A percentile compares a stretch with the other conserved stretches of the same genome.
Evolutionary conservation across 2,888 invertebrate genomes (phyloP).

Genomic region (Rhopalosiphum nymphaeae): DNA sequence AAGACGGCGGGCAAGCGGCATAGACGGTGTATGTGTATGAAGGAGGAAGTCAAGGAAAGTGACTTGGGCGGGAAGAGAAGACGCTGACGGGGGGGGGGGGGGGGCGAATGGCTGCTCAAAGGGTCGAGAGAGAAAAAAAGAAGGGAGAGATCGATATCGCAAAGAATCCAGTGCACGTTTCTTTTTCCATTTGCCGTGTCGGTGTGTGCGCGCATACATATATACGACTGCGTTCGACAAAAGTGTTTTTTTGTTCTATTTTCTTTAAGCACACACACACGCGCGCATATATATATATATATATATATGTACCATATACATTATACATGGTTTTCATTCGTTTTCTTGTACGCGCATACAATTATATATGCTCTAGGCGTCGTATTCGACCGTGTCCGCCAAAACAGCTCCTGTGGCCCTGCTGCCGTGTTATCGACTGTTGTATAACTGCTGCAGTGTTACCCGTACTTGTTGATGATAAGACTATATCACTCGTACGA

Average conservation of each 20-base stretch:
- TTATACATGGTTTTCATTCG: neutral
- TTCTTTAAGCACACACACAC: neutral
- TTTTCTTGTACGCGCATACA: neutral
- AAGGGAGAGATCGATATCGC: conserved; percentile 63
- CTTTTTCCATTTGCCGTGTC: neutral
- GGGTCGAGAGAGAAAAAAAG: conserved; percentile 41
- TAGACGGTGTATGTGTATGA: neutral
- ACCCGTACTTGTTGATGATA: conserved; percentile 21
- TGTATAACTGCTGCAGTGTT: neutral
- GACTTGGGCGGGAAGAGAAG: conserved; percentile 30
- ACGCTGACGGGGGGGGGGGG: neutral
- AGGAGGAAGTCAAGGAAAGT: conserved; percentile 39
- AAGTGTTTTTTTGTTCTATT: conserved; percentile 23
- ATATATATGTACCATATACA: neutral
- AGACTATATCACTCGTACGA: neutral
- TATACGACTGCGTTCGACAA: conserved; percentile 27
- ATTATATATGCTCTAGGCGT: neutral
- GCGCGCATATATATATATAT: neutral
- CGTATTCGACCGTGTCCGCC: neutral
- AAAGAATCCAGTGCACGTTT: conserved; percentile 63
- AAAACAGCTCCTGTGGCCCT: neutral
- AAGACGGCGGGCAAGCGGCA: neutral
- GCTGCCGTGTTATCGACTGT: neutral
- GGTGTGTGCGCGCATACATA: neutral
- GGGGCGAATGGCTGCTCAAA: conserved; percentile 12